Evolutionary conservation across 2,888 invertebrate genomes (phyloP), one percentile per base, ranked within the genome.

Genomic region (Pammene aurita): DNA sequence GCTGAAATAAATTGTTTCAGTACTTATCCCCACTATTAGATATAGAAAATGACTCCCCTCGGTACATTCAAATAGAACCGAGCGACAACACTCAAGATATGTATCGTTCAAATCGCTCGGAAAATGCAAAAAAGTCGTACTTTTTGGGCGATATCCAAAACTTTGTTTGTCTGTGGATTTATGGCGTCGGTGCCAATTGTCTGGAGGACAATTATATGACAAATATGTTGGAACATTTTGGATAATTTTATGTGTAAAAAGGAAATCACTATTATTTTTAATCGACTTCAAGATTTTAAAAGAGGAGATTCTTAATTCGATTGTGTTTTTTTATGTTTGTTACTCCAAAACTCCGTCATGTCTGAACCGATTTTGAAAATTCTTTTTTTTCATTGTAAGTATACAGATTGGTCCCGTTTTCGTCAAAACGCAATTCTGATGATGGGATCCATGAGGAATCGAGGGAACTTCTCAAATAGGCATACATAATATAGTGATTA

Each of bases 71-170:
- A 56, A 67, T 62, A 42, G 34, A 54, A 54, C 48, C 48, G 18
- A 52, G 62, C 62, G 56, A 67, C 61, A 61, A 56, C 62, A 50
- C 56, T 66, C 34, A 34, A 65, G 66, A 67, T 66, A 60, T 69
- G 60, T 60, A 55, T 69, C 46, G 60, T 54, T 58, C 48, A 64
- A 69, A 54, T 60, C 54, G 46, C 48, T 57, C 13, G 58, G 58
- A 69, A 65, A 60, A 64, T 58, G 68, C 64, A 69, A 54, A 65
- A 58, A 55, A 44, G 57, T 68, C 50, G 52, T n/a, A 48, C 46
- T 65, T 69, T 26, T 69, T 69, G 69, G 69, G 64, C 54, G 64
- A 46, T 41, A 65, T 69, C 69, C 69, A 69, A 69, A 69, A 46
- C n/a, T 69, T 69, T 64, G 64, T 69, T 65, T 69, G 56, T 14